phyloP scores from a whole-genome alignment of 2,113 vertebrate species.

The Phoxinus phoxinus region DNA sequence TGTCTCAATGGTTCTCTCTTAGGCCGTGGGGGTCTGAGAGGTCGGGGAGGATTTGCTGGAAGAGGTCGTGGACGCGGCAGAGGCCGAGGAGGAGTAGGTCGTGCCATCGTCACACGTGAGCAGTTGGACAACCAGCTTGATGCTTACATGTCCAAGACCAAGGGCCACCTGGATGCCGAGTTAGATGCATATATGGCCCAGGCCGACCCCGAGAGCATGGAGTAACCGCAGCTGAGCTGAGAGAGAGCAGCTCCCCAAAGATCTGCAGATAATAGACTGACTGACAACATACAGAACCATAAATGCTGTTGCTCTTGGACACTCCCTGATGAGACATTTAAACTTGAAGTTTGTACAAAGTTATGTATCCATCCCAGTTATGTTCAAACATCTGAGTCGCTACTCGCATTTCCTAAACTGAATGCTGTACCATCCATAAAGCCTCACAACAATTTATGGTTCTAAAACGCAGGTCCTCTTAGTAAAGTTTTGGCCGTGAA shows the following conservation, averaged over 20 bases:
- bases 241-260: neutral
- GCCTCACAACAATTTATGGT: neutral
- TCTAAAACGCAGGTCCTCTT: neutral
- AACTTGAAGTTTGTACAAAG: slow-evolving; percentile 27
- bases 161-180: slow-evolving; percentile 95
- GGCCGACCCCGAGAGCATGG: slow-evolving; percentile 89
- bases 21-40: slow-evolving; percentile 88
- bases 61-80: slow-evolving; percentile 84
- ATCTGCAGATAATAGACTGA: slow-evolving; percentile 26
- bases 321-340: slow-evolving; percentile 1
- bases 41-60: slow-evolving; percentile 83
- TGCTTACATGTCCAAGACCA: slow-evolving; percentile 98
- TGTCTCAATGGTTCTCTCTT: slow-evolving; percentile 2
- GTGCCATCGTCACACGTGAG: slow-evolving; percentile 86
- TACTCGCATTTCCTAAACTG: neutral
- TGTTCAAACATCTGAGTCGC: neutral
- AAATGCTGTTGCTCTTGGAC: slow-evolving; percentile 4
- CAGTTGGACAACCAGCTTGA: slow-evolving; percentile 98
- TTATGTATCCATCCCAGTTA: neutral
- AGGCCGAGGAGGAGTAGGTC: slow-evolving; percentile 82
- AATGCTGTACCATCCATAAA: neutral
- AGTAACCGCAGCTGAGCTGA: slow-evolving; percentile 71
- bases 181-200: slow-evolving; percentile 98
- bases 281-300: slow-evolving; percentile 2
- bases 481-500: neutral